Evolutionary conservation across 2,888 invertebrate species (phyloP), one percentile per base, ranked within the genome.

Genomic region (Cosmorhoe ocellata): DNA sequence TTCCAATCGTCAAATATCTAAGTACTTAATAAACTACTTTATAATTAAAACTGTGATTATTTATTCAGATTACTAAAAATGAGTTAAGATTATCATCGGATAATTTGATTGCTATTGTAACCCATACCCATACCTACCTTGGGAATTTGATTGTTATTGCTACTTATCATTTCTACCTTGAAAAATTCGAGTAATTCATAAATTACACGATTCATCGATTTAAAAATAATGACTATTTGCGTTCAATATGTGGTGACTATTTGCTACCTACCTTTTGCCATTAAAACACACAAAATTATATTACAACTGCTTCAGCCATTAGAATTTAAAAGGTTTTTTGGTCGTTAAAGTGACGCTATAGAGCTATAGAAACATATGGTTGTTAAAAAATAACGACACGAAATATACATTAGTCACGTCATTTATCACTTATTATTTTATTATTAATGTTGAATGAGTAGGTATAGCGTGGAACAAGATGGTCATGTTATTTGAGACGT

Each of bases 291-390:
- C n/a, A n/a, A n/a, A n/a, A n/a, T n/a, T n/a, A n/a, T n/a, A n/a
- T n/a, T n/a, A 14, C 71, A 73, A 71, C 78, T 81, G 80, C 57
- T 58, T 58, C 51, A 48, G 51, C 45, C 51, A 51, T 51, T 46
- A 55, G 36, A 47, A 38, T 41, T 28, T 51, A 49, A 49, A 41
- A 42, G 59, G 56, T 59, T 57, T 59, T 76, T 76, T 77, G 68
- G 69, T 65, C 71, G 69, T 69, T 73, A 72, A 66, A 66, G n/a
- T n/a, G n/a, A 18, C 18, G 18, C 18, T 18, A 67, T 61, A 57
- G 65, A 56, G 62, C 56, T 50, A 57, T 66, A 66, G 66, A 61
- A 60, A 67, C 82, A 81, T 72, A 75, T 82, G 82, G 73, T 64
- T 66, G 70, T 74, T 61, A 67, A 72, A 71, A 74, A 70, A 65